phyloP scores from a whole-genome alignment of 2,888 invertebrate genomes.

The Metellina segmentata region DNA sequence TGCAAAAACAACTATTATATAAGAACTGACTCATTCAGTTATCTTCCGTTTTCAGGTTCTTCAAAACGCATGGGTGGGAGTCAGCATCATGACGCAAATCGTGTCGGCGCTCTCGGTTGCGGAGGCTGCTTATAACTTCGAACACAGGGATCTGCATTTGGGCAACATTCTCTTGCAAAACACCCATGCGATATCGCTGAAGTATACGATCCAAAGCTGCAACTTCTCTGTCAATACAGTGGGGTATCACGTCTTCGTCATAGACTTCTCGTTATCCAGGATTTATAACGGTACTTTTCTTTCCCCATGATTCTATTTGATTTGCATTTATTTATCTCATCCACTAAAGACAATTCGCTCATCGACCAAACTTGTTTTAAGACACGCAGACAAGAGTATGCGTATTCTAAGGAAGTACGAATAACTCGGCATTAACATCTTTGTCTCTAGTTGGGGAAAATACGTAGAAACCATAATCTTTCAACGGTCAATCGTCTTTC shows the following conservation, averaged over 20 bases:
- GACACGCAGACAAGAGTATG: too few species aligned
- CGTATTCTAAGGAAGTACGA: too few species aligned
- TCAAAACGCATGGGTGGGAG: constrained; percentile 23
- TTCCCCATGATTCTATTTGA: background rate
- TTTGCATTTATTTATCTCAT: background rate
- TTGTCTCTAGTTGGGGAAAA: too few species aligned
- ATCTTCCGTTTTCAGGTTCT: background rate
- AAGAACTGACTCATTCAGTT: too few species aligned
- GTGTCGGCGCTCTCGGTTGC: constrained; percentile 37
- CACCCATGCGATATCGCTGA: background rate
- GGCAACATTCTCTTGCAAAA: constrained; percentile 24
- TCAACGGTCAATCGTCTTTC: too few species aligned
- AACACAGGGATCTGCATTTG: constrained; percentile 47
- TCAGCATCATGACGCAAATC: constrained; percentile 32
- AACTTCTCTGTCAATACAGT: constrained; percentile 27
- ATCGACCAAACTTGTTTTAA: too few species aligned
- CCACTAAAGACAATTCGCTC: too few species aligned
- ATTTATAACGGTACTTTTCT: constrained; percentile 12
- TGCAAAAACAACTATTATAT: too few species aligned
- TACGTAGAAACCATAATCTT: too few species aligned
- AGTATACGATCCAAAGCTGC: background rate
- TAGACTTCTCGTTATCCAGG: constrained; percentile 46
- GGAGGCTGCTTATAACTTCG: constrained; percentile 37
- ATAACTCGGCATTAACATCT: too few species aligned
- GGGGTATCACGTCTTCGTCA: constrained; percentile 38